phyloP scores from a whole-genome alignment of 2,797 vertebrate genomes.

The Anableps anableps region DNA sequence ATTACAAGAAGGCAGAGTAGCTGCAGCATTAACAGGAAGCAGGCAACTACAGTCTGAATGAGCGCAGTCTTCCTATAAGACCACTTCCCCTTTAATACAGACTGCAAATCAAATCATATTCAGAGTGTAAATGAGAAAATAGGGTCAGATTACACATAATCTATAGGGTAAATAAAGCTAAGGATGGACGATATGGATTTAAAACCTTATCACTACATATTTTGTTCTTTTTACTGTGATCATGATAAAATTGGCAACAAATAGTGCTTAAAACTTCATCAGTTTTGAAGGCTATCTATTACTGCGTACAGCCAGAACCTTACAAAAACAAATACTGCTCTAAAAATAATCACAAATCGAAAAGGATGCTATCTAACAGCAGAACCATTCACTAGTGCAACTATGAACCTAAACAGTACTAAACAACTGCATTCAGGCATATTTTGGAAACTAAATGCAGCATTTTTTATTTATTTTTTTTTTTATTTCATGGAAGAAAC shows the following conservation, averaged over 20 bases:
- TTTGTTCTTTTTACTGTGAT: neutral
- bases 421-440: neutral
- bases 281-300: no score
- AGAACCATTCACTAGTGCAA: neutral
- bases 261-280: no score
- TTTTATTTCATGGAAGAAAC: neutral
- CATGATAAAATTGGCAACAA: neutral
- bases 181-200: neutral
- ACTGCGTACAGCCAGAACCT: neutral
- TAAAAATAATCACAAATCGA: neutral
- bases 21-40: conserved; percentile 60
- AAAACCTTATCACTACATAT: neutral
- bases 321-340: neutral
- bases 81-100: conserved; percentile 37
- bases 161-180: neutral
- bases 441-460: neutral
- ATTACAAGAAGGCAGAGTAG: neutral
- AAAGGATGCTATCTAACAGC: neutral
- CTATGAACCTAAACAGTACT: neutral
- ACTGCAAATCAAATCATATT: neutral
- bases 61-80: neutral
- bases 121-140: neutral
- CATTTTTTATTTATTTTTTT: neutral
- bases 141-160: neutral
- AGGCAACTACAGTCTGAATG: neutral